Conservation (phyloP, 2,113 vertebrate species). For the Leucoraja erinaceus region DNA sequence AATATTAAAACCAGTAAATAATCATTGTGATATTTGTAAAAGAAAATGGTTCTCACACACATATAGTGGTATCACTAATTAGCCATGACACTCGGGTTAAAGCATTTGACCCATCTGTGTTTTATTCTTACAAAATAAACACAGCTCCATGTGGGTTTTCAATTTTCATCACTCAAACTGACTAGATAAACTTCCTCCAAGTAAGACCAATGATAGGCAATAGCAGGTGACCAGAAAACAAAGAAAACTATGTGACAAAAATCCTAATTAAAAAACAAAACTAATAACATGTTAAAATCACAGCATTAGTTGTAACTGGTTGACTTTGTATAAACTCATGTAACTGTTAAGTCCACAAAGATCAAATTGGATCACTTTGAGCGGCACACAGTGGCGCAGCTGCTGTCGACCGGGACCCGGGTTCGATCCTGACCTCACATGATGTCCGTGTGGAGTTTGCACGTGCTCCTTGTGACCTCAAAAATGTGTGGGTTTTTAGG, state of each 20-base stretch:
- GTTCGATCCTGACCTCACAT: no score
- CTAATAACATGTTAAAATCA: neutral
- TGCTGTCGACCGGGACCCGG: no score
- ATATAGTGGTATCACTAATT: neutral
- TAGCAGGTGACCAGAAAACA: neutral
- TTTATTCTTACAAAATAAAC: neutral
- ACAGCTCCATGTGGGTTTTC: neutral
- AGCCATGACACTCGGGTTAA: neutral
- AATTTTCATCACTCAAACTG: neutral
- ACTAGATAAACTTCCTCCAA: neutral
- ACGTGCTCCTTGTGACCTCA: no score
- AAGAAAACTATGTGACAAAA: neutral
- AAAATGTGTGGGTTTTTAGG: no score
- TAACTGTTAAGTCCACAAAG: neutral
- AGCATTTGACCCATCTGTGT: neutral
- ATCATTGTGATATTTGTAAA: neutral
- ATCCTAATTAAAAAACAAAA: neutral
- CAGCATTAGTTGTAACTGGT: no score
- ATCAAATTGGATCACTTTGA: neutral
- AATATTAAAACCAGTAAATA: neutral
- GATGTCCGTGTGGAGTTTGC: no score
- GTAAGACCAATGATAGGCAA: neutral
- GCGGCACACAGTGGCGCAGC: no score
- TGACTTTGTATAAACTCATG: no score
- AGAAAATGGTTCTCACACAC: neutral